A percentile compares a stretch with the other conserved stretches of the same genome.
Evolutionary conservation across 2,888 invertebrate species (phyloP).

Genomic region (Steromphala cineraria): DNA sequence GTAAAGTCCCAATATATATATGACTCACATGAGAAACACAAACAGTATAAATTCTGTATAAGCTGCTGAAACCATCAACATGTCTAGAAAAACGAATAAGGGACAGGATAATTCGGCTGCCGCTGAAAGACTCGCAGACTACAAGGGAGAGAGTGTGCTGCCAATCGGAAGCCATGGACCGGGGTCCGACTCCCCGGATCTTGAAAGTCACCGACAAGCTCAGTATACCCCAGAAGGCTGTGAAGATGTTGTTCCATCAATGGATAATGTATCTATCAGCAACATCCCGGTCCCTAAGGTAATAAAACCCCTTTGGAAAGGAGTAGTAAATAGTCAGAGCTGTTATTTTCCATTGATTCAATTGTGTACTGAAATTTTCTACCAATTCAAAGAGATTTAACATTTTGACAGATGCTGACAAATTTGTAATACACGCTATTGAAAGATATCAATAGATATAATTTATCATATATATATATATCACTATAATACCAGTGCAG

Average conservation of each 20-base stretch:
- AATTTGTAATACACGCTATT: no score
- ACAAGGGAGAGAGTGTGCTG: conserved; percentile 49
- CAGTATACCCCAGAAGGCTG: conserved; percentile 1
- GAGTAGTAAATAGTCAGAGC: no score
- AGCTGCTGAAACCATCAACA: background rate
- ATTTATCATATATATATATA: no score
- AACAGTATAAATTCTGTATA: no score
- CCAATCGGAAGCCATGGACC: conserved; percentile 44
- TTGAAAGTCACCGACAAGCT: conserved; percentile 35
- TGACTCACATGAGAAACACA: no score
- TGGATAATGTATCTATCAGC: conserved; percentile 29
- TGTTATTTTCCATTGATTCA: no score
- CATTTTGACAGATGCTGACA: no score
- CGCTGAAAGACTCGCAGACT: conserved; percentile 49
- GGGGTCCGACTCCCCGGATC: conserved; percentile 45
- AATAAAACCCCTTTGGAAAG: background rate
- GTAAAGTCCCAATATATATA: no score
- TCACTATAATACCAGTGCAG: no score
- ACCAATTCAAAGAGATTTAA: no score
- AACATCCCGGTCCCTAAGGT: conserved; percentile 2
- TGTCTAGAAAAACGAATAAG: conserved; percentile 33
- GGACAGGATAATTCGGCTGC: conserved; percentile 34
- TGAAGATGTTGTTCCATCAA: conserved; percentile 41
- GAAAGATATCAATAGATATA: no score
- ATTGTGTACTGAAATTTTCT: no score